A percentile compares a stretch with the other conserved stretches of the same genome.
phyloP scores from a whole-genome alignment of 2,797 vertebrate genomes.

The Fundulus diaphanus region DNA sequence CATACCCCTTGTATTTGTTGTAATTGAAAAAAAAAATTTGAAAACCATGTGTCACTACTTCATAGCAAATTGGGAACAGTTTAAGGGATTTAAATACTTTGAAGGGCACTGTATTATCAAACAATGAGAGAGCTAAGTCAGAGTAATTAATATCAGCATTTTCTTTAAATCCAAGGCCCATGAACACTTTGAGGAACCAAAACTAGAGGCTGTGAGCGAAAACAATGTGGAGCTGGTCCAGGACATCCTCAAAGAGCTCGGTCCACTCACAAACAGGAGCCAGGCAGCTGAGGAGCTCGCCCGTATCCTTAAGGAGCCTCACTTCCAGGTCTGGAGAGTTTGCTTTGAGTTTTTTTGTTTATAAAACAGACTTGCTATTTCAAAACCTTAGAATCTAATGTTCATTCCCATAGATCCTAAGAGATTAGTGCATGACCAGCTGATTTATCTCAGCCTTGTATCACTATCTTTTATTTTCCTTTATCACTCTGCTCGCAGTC shows the following conservation, averaged over 20 bases:
- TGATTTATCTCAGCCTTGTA: not conserved
- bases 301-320: slow-evolving; percentile 91
- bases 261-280: slow-evolving; percentile 79
- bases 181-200: slow-evolving; percentile 90
- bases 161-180: slow-evolving; percentile 82
- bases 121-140: not conserved
- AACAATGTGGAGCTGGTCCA: slow-evolving; percentile 95
- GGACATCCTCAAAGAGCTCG: slow-evolving; percentile 93
- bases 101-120: not conserved
- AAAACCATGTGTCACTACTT: not conserved
- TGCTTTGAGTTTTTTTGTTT: slow-evolving; percentile 6
- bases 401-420: not conserved
- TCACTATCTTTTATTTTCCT: not conserved
- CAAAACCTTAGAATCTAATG: not conserved
- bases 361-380: not conserved
- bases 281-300: slow-evolving; percentile 85
- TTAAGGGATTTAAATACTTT: not conserved
- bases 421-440: not conserved
- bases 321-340: slow-evolving; percentile 88
- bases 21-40: too few species aligned
- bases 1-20: too few species aligned
- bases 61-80: not conserved
- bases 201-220: slow-evolving; percentile 93
- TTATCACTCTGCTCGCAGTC: slow-evolving; percentile 78
- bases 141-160: slow-evolving; percentile 3